Conservation (phyloP, 2,888 invertebrate genomes). For the Diarsia rubi region DNA sequence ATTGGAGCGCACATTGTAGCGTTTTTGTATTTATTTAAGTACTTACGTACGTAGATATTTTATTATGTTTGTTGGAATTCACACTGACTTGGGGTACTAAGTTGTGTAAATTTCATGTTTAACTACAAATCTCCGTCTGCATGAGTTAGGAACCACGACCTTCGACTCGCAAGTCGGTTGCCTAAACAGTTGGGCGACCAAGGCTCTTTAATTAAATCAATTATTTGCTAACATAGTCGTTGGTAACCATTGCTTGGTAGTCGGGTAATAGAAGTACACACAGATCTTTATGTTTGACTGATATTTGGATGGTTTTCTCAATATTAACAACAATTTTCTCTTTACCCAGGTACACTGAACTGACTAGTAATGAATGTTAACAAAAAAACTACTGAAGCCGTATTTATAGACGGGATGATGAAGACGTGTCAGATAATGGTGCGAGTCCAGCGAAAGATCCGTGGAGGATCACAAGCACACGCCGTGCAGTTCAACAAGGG, state of each 20-base stretch:
- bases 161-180: not conserved
- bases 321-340: not conserved
- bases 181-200: not conserved
- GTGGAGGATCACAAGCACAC: not conserved
- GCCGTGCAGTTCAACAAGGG: not conserved
- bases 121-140: not conserved
- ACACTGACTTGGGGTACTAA: not conserved
- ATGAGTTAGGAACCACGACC: not conserved
- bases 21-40: not conserved
- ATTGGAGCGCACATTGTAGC: not conserved
- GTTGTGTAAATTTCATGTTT: too few relatives aligned
- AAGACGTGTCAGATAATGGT: not conserved
- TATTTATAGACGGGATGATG: not conserved
- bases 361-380: conserved; percentile 5
- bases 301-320: not conserved
- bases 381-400: not conserved
- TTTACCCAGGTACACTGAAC: not conserved
- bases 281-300: too few relatives aligned
- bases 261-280: too few relatives aligned
- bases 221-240: too few relatives aligned
- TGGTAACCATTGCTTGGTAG: too few relatives aligned
- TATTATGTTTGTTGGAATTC: not conserved
- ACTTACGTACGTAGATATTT: not conserved
- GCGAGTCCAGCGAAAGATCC: not conserved
- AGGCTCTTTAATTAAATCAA: too few relatives aligned